Percentiles rank a stretch among this genome's conserved stretches.
phyloP scores from a whole-genome alignment of 1,140 invertebrate genomes.

The Drosophila simulans region DNA sequence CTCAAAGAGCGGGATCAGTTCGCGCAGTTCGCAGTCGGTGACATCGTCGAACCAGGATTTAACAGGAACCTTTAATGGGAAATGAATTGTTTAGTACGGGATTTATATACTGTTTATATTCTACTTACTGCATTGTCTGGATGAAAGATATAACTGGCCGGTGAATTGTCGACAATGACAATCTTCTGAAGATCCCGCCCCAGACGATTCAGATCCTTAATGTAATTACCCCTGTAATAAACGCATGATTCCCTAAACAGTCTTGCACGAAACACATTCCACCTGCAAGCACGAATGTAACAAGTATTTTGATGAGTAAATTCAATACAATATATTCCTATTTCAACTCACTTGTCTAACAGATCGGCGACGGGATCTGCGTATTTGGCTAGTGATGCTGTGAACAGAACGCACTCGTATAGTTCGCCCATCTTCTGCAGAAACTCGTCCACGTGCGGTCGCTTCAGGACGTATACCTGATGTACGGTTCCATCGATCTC shows the following conservation, averaged over 20 bases:
- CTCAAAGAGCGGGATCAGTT: constrained; percentile 98
- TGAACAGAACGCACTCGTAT: constrained; percentile 99
- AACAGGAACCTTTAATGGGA: constrained; percentile 92
- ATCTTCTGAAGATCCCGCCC: constrained; percentile 98
- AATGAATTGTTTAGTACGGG: neutral
- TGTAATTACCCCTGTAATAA: constrained; percentile 99
- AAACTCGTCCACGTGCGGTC: constrained; percentile 99
- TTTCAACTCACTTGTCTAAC: constrained; percentile 89
- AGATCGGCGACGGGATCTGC: constrained; percentile 99
- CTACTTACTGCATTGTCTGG: constrained; percentile 99
- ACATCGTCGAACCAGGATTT: constrained; percentile 99
- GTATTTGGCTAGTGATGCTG: constrained; percentile 99
- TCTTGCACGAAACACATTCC: constrained; percentile 98
- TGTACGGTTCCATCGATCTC: constrained; percentile 99
- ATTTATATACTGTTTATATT: neutral
- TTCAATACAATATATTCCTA: neutral
- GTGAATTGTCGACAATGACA: constrained; percentile 99
- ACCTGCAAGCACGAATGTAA: constrained; percentile 86
- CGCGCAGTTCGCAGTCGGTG: constrained; percentile 96
- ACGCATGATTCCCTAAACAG: constrained; percentile 99
- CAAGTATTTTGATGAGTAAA: neutral
- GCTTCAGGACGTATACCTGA: constrained; percentile 99
- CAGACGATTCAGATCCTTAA: constrained; percentile 99
- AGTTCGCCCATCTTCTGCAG: constrained; percentile 98
- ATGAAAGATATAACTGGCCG: constrained; percentile 99